A percentile compares a stretch with the other conserved stretches of the same genome.
These are phyloP conservation scores for Todiramphus saurophagus DNA, from an alignment of 2,113 vertebrate genomes.

Conservation along the genomic window DNA sequence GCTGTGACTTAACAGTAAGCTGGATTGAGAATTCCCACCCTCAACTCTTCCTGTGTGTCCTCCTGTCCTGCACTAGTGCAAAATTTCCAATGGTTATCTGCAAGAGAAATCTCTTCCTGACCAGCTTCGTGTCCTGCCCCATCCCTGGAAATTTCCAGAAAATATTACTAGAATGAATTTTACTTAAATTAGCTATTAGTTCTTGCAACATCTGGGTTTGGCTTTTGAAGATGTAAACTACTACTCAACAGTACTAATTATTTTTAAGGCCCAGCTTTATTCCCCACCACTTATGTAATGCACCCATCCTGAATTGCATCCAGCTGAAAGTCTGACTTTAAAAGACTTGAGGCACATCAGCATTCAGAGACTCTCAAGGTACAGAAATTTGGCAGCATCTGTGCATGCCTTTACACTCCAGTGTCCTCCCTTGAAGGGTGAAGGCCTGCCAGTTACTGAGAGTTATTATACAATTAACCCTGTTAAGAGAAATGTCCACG, in stretches of 20 bases:
- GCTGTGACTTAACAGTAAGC: not conserved
- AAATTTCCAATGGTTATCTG: not conserved
- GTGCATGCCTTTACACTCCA: constrained; percentile 6
- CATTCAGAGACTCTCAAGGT: constrained; percentile 18
- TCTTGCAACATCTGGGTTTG: not conserved
- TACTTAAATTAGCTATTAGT: not conserved
- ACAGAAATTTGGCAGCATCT: constrained; percentile 24
- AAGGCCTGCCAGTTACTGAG: constrained; percentile 19
- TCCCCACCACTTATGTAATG: not conserved
- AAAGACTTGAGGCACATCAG: not conserved
- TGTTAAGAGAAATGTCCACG: not conserved
- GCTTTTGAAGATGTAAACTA: not conserved
- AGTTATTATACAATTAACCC: constrained; percentile 33
- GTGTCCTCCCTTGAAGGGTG: constrained; percentile 9
- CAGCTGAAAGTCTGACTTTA: constrained; percentile 1
- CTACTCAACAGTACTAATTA: not conserved
- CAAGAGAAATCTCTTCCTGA: not conserved
- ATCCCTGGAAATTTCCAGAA: not conserved
- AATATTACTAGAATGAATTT: not conserved
- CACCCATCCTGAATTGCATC: not conserved
- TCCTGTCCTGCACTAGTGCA: not conserved
- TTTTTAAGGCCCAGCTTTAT: not conserved
- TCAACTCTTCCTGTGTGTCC: not conserved
- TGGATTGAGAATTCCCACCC: not conserved
- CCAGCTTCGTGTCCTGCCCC: not conserved